Conservation (phyloP, 1,140 invertebrate genomes). For the Atopsyche davidsoni region DNA sequence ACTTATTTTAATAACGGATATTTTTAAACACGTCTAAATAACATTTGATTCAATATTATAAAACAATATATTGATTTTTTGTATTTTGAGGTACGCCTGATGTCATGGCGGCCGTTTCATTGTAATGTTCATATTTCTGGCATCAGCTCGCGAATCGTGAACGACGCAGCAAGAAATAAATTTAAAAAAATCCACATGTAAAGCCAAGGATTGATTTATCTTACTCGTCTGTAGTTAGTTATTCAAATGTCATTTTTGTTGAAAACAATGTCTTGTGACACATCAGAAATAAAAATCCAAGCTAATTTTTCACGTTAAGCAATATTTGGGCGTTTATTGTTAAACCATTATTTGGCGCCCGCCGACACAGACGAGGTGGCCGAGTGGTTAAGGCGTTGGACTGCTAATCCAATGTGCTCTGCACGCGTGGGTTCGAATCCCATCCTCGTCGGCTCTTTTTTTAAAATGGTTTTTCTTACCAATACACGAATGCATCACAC, state of each 20-base stretch:
- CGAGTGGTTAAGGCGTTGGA: slow-evolving; percentile 87
- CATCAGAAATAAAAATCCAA: neutral
- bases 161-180: too few relatives aligned
- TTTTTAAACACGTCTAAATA: slow-evolving; percentile 5
- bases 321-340: slow-evolving; percentile 1
- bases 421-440: slow-evolving; percentile 85
- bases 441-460: slow-evolving; percentile 65
- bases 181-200: neutral
- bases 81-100: too few relatives aligned
- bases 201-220: neutral
- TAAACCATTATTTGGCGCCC: slow-evolving; percentile 17
- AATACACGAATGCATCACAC: too few relatives aligned
- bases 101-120: too few relatives aligned
- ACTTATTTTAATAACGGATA: neutral
- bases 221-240: neutral
- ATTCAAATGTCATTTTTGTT: slow-evolving; percentile 1
- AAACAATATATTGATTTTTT: too few relatives aligned
- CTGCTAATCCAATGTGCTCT: slow-evolving; percentile 66
- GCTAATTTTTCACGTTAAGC: neutral
- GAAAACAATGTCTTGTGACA: neutral
- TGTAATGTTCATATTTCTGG: too few relatives aligned
- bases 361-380: slow-evolving; percentile 65
- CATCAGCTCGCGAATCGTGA: too few relatives aligned
- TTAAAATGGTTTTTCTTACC: slow-evolving; percentile 1
- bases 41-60: neutral